A percentile compares a stretch with the other conserved stretches of the same genome.
phyloP scores from a whole-genome alignment of 2,888 invertebrate genomes.

The Hololepta plana region DNA sequence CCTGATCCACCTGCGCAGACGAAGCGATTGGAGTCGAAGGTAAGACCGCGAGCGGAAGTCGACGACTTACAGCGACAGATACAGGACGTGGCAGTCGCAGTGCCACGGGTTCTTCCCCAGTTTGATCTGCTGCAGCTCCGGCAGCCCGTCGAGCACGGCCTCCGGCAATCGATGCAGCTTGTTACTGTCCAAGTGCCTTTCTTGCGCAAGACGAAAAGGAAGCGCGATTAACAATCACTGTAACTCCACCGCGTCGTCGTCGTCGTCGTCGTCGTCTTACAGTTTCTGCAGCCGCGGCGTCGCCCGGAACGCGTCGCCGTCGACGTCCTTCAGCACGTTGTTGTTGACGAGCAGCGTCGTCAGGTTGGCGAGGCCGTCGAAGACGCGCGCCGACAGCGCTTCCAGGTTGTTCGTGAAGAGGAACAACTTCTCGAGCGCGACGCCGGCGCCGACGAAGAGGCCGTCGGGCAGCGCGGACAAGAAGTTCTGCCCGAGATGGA shows the following conservation, averaged over 20 bases:
- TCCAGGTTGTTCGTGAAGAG: constrained; percentile 51
- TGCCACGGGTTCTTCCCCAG: constrained; percentile 66
- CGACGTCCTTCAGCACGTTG: constrained; percentile 45
- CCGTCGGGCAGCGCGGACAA: constrained; percentile 36
- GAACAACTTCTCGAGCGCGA: constrained; percentile 46
- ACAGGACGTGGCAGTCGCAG: constrained; percentile 58
- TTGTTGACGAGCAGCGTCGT: constrained; percentile 50
- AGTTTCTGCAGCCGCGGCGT: constrained; percentile 48
- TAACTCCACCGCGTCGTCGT: no score
- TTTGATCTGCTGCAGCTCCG: constrained; percentile 45
- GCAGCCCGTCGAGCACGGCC: constrained; percentile 43
- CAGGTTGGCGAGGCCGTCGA: constrained; percentile 43
- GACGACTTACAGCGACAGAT: constrained; percentile 53
- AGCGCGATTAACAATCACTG: no score
- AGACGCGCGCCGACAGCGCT: constrained; percentile 37
- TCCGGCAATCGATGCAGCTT: constrained; percentile 49
- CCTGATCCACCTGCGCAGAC: constrained; percentile 41
- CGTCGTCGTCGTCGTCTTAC: no score
- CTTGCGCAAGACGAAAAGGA: no score
- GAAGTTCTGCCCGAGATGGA: constrained; percentile 52
- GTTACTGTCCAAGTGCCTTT: constrained; percentile 62
- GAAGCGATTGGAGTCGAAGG: no score
- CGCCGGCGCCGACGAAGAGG: constrained; percentile 35
- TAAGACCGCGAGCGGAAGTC: no score
- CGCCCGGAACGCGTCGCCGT: constrained; percentile 41